Conservation (phyloP, 2,797 vertebrate genomes). For the Phrynocephalus vlangalii region DNA sequence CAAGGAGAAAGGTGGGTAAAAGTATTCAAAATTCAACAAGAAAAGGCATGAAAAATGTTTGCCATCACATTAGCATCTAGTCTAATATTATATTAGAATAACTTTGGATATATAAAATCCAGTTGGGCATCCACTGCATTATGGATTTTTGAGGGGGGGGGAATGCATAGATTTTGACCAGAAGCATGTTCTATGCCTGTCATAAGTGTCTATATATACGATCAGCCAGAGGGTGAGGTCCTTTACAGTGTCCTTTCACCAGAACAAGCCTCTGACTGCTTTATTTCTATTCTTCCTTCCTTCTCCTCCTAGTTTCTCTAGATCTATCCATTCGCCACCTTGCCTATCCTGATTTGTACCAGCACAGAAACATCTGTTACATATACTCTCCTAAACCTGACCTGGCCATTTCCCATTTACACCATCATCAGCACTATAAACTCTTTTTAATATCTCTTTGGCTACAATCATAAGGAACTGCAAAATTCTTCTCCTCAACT, state of each 20-base stretch:
- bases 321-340: not conserved
- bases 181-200: not conserved
- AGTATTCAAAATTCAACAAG: not conserved
- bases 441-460: too few relatives aligned
- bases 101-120: not conserved
- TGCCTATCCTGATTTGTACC: not conserved
- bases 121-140: too few relatives aligned
- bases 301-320: not conserved
- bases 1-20: too few relatives aligned
- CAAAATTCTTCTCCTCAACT: not conserved
- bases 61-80: not conserved
- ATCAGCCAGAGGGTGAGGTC: not conserved
- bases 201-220: too few relatives aligned
- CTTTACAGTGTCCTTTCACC: not conserved
- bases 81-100: not conserved
- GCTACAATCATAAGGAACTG: too few relatives aligned
- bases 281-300: not conserved
- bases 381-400: not conserved
- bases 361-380: not conserved
- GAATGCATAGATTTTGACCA: not conserved
- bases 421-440: too few relatives aligned
- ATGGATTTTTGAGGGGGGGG: not conserved
- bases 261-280: not conserved
- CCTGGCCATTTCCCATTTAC: not conserved
- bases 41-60: not conserved